Conservation (phyloP, 1,140 invertebrate species). For the Heliconius melpomene region DNA sequence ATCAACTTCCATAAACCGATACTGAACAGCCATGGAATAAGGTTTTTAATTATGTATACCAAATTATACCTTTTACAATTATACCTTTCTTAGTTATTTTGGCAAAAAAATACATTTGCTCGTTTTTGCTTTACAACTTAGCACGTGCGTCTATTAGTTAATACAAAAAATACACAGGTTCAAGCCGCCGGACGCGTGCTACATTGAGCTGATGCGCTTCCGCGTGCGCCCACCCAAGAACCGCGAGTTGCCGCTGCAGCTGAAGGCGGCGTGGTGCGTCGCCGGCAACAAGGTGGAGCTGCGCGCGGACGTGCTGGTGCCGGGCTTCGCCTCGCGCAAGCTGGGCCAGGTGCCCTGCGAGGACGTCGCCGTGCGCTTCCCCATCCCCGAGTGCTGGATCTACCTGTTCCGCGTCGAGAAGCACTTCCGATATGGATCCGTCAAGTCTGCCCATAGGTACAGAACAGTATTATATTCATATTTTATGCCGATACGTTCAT, state of each 20-base stretch:
- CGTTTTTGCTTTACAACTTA: no score
- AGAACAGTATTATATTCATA: neutral
- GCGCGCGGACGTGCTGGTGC: constrained; percentile 95
- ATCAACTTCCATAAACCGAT: no score
- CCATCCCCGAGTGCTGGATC: constrained; percentile 99
- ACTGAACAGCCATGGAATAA: no score
- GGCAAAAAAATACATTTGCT: no score
- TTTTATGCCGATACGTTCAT: neutral
- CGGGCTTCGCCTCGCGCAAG: constrained; percentile 97
- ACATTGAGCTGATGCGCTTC: constrained; percentile 98
- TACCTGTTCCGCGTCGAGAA: constrained; percentile 99
- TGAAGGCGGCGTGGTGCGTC: constrained; percentile 93
- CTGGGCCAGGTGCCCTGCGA: constrained; percentile 97
- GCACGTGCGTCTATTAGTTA: no score
- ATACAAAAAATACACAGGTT: constrained; percentile 84
- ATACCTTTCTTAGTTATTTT: no score
- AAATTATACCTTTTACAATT: no score
- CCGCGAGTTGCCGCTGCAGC: constrained; percentile 97
- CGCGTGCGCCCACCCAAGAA: constrained; percentile 97
- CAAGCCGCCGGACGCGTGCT: constrained; percentile 98
- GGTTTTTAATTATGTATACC: no score
- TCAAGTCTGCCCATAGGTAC: constrained; percentile 95
- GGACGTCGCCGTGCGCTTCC: constrained; percentile 98
- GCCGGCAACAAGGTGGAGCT: constrained; percentile 96
- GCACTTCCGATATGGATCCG: constrained; percentile 99